Base-by-base conservation (phyloP, 2,113 vertebrate species). In the Dasypus novemcinctus region DNA sequence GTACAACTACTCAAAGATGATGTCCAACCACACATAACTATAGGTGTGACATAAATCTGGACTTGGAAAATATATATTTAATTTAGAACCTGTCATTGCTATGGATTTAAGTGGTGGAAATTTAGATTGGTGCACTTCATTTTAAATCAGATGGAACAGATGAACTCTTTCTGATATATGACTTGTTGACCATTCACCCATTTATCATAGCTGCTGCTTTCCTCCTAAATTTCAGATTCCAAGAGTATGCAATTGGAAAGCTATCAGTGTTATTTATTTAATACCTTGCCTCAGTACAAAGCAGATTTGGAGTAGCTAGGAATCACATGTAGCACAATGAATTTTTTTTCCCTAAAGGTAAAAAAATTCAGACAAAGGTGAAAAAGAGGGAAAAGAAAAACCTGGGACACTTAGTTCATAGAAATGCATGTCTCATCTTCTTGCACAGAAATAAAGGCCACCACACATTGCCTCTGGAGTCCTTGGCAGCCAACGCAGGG, bases 191-290 rank as follows among this genome's bases (percentile, higher is more conserved):
- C 93, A 43, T 2, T 81, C 36, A 18, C 21, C 17, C 15, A 41
- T 82, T 89, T 95, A 79, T 87, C 64, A 91, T 80, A 94, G 41
- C 12, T 91, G n/a, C 66, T 93, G 38, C 54, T 85, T 63, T 69
- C 41, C 33, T 79, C 66, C 49, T 84, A 43, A 91, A 54, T 66
- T 83, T 93, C 46, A 84, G 57, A 38, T 91, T 87, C 90, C 68
- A 95, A 89, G 29, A 86, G 85, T 76, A 91, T 66, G 59, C 7
- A 20, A 95, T 76, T 91, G 76, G 38, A 76, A 93, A 93, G 88
- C 57, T 84, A 75, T 41, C 78, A 88, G 31, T 81, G 54, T n/a
- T 75, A 76, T 78, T 85, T 69, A 66, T 31, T 84, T 61, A 66
- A 80, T 80, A 23, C 7, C 61, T 38, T 88, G 17, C 7, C 29